Conservation (phyloP, 2,113 vertebrate genomes). For the Pogona vitticeps region DNA sequence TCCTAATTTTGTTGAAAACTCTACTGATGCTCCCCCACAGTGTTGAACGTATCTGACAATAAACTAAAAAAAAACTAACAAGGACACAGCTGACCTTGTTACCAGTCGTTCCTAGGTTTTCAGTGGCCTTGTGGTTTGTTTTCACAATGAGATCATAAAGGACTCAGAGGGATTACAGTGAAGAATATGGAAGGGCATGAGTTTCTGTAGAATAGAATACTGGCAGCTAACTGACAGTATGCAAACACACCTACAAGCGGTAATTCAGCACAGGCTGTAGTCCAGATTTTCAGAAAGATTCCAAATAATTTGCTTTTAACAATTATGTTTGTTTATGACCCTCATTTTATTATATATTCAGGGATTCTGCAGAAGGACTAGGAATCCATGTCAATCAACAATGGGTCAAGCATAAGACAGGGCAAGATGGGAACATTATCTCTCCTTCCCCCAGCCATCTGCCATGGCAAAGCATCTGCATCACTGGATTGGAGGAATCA, state of each 20-base stretch:
- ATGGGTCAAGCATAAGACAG: background rate
- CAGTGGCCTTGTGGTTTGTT: background rate
- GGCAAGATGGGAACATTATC: background rate
- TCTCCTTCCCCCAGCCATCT: slow-evolving; percentile 47
- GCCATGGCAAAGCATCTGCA: slow-evolving; percentile 35
- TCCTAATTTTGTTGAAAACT: background rate
- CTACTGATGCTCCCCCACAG: background rate
- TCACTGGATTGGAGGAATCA: slow-evolving; percentile 46
- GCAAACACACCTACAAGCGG: background rate
- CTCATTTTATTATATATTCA: background rate
- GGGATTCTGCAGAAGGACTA: background rate
- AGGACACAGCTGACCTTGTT: background rate
- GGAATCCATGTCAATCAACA: background rate
- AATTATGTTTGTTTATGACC: too few species aligned
- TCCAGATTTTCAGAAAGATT: background rate
- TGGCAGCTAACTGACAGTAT: fast-evolving
- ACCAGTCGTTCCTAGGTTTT: background rate
- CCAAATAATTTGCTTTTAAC: background rate
- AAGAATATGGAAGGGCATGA: background rate
- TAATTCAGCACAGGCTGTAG: background rate
- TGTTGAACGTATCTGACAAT: background rate
- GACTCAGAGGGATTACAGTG: background rate
- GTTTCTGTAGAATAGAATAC: fast-evolving
- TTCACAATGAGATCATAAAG: background rate
- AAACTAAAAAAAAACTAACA: background rate